phyloP scores from a whole-genome alignment of 2,888 invertebrate genomes.

The Heliconius erato region DNA sequence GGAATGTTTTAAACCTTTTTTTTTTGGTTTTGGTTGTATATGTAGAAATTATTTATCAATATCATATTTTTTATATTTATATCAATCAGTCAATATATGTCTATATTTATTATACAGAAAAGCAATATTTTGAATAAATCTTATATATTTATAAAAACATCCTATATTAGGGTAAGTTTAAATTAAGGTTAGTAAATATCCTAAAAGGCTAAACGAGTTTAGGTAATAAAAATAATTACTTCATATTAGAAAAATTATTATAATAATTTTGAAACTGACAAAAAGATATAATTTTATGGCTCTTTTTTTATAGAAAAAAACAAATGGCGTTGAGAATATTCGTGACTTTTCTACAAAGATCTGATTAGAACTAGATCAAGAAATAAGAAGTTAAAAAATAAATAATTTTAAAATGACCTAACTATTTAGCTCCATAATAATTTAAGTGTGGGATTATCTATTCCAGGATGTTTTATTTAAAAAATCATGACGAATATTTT shows the following conservation, averaged over 20 bases:
- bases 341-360: not conserved
- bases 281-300: not conserved
- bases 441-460: too few species aligned
- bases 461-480: not conserved
- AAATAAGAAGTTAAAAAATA: not conserved
- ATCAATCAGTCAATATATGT: not conserved
- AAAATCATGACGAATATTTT: not conserved
- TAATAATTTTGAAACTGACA: not conserved
- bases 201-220: conserved; percentile 27
- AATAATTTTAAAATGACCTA: too few species aligned
- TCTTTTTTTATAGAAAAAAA: not conserved
- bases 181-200: conserved; percentile 30
- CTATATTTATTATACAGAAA: not conserved
- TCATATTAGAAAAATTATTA: not conserved
- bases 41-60: conserved; percentile 8
- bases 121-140: conserved; percentile 24
- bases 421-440: too few species aligned
- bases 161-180: conserved; percentile 35
- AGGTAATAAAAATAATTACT: not conserved
- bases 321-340: not conserved
- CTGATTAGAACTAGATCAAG: conserved; percentile 22
- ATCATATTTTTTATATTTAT: not conserved
- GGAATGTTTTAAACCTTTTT: conserved; percentile 14
- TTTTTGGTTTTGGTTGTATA: conserved; percentile 2
- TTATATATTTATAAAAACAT: conserved; percentile 16